phyloP scores from a whole-genome alignment of 2,797 vertebrate genomes.

The Emys orbicularis region DNA sequence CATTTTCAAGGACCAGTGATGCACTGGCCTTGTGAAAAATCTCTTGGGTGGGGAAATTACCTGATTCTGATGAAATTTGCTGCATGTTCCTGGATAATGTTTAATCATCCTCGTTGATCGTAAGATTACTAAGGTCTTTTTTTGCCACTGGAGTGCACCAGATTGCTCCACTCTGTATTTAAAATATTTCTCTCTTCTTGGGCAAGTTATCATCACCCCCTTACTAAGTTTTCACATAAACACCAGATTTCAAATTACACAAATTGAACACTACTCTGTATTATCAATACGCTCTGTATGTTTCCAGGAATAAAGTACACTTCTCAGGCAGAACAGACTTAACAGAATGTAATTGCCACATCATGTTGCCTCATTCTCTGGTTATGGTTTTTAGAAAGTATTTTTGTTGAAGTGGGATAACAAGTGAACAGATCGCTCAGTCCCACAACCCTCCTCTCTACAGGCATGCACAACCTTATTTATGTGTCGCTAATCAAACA shows the following conservation, averaged over 20 bases:
- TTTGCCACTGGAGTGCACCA: background rate
- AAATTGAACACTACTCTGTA: background rate
- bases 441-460: background rate
- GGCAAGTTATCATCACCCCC: background rate
- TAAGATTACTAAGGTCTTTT: background rate
- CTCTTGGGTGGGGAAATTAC: background rate
- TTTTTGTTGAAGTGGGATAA: background rate
- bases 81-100: background rate
- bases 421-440: background rate
- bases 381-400: background rate
- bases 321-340: background rate
- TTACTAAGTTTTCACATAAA: background rate
- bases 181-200: background rate
- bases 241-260: background rate
- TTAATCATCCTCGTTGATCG: background rate
- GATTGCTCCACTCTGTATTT: background rate
- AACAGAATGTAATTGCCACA: background rate
- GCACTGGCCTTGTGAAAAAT: background rate
- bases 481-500: background rate
- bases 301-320: background rate
- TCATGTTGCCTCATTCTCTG: background rate
- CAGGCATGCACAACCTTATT: background rate
- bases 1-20: background rate
- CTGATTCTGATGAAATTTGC: background rate
- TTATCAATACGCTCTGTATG: background rate